These are phyloP conservation scores for Lampris megalopsis DNA, from an alignment of 2,113 vertebrate genomes.

Conservation along the genomic window DNA sequence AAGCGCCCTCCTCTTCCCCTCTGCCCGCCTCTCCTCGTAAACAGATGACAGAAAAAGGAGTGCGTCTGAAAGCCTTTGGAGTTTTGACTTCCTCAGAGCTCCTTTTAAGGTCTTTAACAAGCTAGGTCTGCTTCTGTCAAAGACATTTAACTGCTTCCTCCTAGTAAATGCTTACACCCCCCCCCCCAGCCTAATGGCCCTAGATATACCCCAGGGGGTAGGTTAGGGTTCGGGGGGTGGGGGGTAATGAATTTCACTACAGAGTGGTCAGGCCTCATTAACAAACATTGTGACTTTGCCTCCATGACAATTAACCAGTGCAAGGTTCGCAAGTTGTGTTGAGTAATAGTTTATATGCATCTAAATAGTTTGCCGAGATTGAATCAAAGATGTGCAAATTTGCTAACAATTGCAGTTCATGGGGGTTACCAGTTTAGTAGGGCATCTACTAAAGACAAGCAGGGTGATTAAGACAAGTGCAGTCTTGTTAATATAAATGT, in stretches of 20 bases:
- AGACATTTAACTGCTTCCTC: constrained; percentile 45
- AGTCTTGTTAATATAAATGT: no score
- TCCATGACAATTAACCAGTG: no score
- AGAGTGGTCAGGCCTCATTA: neutral
- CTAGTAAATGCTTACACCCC: constrained; percentile 7
- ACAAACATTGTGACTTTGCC: no score
- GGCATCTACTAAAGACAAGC: no score
- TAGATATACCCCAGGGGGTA: neutral
- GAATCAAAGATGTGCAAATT: no score
- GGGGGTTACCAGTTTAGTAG: no score
- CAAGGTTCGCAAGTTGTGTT: no score
- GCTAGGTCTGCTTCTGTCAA: constrained; percentile 23
- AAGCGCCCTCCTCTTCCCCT: constrained; percentile 7
- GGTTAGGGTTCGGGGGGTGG: constrained; percentile 2
- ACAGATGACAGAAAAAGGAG: constrained; percentile 13
- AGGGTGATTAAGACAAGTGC: no score
- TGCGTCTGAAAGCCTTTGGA: constrained; percentile 20
- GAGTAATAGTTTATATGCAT: no score
- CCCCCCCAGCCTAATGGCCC: neutral
- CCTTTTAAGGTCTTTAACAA: constrained; percentile 43
- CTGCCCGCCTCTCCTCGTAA: constrained; percentile 29
- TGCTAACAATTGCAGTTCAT: no score
- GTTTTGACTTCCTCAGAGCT: constrained; percentile 31
- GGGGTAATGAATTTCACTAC: neutral
- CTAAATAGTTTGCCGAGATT: no score